Evolutionary conservation across 2,797 vertebrate genomes (phyloP).

Genomic region (Sebastes nivosus): DNA sequence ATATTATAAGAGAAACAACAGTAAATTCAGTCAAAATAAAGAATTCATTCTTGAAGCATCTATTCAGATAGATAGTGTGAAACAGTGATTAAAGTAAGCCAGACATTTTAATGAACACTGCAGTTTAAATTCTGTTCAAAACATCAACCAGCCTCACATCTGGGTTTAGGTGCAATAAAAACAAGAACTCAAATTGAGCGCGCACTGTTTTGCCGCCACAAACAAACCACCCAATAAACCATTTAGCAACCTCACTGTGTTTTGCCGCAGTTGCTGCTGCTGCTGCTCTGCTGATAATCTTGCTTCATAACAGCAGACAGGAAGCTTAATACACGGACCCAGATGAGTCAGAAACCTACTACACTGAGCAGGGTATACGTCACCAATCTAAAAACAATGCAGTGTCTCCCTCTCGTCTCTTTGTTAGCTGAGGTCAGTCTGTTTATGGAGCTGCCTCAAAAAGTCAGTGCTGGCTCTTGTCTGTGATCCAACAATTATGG

Average conservation of each 20-base stretch:
- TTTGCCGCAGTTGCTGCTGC: constrained; percentile 50
- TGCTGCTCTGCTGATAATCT: constrained; percentile 50
- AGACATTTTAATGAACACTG: neutral
- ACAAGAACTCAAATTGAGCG: constrained; percentile 51
- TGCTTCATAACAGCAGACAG: constrained; percentile 66
- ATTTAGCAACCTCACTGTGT: constrained; percentile 37
- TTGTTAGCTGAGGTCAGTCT: constrained; percentile 32
- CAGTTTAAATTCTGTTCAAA: neutral
- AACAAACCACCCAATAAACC: constrained; percentile 56
- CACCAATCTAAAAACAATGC: constrained; percentile 57
- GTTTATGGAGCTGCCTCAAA: neutral
- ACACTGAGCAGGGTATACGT: constrained; percentile 44
- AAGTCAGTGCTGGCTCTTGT: constrained; percentile 2
- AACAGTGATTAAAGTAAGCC: neutral
- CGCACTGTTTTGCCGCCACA: constrained; percentile 68
- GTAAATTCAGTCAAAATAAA: constrained; percentile 4
- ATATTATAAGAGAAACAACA: neutral
- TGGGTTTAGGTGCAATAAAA: constrained; percentile 6
- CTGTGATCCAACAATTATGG: neutral
- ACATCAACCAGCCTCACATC: neutral
- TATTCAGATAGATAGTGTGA: neutral
- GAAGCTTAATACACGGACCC: constrained; percentile 57
- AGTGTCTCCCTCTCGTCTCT: constrained; percentile 39
- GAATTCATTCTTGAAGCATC: neutral
- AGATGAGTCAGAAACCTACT: constrained; percentile 59